phyloP scores from a whole-genome alignment of 2,797 vertebrate species.

The Alcedo quadribrachys region DNA sequence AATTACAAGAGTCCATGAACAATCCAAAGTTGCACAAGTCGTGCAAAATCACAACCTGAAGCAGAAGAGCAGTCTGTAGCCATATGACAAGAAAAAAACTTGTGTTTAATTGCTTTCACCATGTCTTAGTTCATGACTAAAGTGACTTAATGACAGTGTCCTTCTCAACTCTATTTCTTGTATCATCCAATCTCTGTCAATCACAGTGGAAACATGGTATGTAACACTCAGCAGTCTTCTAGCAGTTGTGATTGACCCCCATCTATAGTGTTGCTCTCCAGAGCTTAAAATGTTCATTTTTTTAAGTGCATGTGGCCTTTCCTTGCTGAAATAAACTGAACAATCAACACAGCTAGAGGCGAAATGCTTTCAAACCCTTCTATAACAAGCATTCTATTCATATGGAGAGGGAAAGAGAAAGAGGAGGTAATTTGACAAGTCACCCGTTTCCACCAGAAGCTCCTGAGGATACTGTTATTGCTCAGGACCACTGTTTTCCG shows the following conservation, averaged over 20 bases:
- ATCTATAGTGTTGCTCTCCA: background rate
- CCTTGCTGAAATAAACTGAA: background rate
- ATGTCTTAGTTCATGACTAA: background rate
- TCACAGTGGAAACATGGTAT: fast-evolving
- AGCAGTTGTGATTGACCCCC: background rate
- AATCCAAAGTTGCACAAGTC: background rate
- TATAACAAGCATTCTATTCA: background rate
- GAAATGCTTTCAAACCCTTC: conserved; percentile 2
- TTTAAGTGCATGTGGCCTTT: background rate
- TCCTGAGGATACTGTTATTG: conserved; percentile 29
- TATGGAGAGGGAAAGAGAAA: background rate
- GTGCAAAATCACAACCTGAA: background rate
- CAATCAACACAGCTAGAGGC: background rate
- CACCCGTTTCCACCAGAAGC: conserved; percentile 26
- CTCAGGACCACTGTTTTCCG: conserved; percentile 23
- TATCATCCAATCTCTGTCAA: background rate
- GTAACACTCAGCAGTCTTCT: background rate
- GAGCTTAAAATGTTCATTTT: background rate
- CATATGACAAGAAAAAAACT: background rate
- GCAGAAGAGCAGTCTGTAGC: background rate
- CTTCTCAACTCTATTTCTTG: background rate
- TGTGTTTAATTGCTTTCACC: background rate
- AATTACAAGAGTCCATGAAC: background rate
- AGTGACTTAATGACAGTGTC: background rate
- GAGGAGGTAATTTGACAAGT: background rate